Conservation (phyloP, 2,797 vertebrate genomes). For the Myiotriccus ornatus region DNA sequence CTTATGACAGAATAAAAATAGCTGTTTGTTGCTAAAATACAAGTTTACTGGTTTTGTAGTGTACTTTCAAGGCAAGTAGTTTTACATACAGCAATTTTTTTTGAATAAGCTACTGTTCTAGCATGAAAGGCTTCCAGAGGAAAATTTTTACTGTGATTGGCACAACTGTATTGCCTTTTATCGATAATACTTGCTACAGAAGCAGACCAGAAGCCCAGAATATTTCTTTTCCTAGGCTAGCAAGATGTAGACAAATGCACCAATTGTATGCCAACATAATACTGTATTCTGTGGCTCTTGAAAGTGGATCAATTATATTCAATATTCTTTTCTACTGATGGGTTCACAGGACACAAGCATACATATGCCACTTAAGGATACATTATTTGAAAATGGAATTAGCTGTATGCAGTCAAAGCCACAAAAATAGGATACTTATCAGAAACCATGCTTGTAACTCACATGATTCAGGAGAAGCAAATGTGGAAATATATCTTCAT, state of each 20-base stretch:
- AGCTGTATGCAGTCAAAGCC: background rate
- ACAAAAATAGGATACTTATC: constrained; percentile 23
- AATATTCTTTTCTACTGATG: background rate
- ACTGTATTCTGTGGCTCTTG: background rate
- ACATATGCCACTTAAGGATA: background rate
- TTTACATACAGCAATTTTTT: background rate
- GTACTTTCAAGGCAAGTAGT: background rate
- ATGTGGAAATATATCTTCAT: constrained; percentile 53
- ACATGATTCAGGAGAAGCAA: constrained; percentile 38
- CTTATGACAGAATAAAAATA: background rate
- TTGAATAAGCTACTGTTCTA: background rate
- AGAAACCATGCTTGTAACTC: constrained; percentile 39
- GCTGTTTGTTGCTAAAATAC: background rate
- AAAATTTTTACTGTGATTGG: background rate
- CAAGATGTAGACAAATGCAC: background rate
- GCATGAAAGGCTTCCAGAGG: background rate
- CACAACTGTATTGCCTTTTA: background rate
- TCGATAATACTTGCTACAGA: background rate
- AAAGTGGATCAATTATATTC: background rate
- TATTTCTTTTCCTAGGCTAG: background rate
- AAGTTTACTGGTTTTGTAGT: background rate
- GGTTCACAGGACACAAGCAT: background rate
- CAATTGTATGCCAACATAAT: background rate
- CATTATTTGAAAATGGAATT: constrained; percentile 35
- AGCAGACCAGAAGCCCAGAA: background rate